phyloP scores from a whole-genome alignment of 2,113 vertebrate species.

The Gymnocephalus cernua region DNA sequence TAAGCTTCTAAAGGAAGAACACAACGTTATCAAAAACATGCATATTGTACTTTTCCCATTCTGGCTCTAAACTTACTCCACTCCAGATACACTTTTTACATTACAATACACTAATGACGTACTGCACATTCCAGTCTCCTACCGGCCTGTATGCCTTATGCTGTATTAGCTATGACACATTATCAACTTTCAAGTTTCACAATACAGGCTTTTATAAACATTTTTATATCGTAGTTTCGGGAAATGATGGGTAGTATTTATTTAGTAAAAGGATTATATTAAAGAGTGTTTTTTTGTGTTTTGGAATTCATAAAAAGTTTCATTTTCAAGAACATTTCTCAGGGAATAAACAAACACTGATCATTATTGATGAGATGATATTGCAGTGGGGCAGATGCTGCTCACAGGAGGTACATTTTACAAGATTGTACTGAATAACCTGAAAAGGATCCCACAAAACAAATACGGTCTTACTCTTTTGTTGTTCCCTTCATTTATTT shows the following conservation, averaged over 20 bases:
- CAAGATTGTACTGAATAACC: neutral
- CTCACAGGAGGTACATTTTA: neutral
- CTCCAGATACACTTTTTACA: neutral
- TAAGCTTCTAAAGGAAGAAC: constrained; percentile 17
- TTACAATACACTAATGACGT: neutral
- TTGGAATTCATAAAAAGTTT: neutral
- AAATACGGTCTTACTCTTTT: neutral
- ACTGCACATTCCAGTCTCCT: neutral
- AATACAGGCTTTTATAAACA: neutral
- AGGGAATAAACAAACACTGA: neutral
- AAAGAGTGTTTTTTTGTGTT: neutral
- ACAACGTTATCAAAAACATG: constrained; percentile 7
- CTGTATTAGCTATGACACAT: neutral
- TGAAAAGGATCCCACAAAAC: neutral
- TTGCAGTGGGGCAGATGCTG: neutral
- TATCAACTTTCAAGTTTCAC: neutral
- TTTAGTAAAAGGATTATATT: neutral
- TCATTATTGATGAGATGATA: constrained; percentile 6
- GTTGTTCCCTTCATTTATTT: neutral
- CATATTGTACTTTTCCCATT: neutral
- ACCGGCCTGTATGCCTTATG: neutral
- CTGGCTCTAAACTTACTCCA: neutral
- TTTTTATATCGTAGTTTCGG: too few species aligned
- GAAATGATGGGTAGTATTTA: neutral
- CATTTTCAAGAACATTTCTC: neutral